Evolutionary conservation across 2,888 invertebrate species (phyloP).

Genomic region (Lasioglossum calceatum): DNA sequence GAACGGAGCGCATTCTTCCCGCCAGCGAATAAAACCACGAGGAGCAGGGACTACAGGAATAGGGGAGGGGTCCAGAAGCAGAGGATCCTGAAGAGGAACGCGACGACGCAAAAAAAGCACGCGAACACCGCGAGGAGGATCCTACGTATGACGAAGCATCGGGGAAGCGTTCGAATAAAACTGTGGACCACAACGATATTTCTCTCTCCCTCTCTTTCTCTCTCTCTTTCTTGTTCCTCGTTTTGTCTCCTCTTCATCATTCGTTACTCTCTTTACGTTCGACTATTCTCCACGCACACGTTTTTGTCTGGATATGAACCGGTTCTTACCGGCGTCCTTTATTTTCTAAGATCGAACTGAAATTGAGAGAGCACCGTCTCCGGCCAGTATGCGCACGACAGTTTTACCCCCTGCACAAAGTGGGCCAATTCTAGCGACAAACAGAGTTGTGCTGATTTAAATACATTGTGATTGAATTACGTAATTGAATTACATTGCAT

Average conservation of each 20-base stretch:
- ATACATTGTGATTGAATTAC: no score
- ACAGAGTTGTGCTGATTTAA: no score
- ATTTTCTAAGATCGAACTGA: background rate
- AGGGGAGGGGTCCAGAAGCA: slow-evolving; percentile 39
- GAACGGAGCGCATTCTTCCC: slow-evolving; percentile 73
- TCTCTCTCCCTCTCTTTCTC: background rate
- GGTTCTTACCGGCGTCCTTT: background rate
- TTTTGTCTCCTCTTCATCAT: background rate
- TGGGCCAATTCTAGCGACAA: no score
- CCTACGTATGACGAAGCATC: slow-evolving; percentile 13
- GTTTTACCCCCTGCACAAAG: background rate
- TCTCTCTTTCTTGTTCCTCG: background rate
- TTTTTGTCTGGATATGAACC: background rate
- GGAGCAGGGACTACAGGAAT: slow-evolving; percentile 39
- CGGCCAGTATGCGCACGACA: background rate
- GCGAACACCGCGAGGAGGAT: slow-evolving; percentile 51
- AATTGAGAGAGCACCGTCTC: background rate
- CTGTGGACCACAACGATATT: slow-evolving; percentile 2
- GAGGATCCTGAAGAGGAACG: slow-evolving; percentile 41
- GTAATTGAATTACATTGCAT: no score
- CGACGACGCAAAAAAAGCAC: slow-evolving; percentile 42
- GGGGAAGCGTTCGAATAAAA: slow-evolving; percentile 22
- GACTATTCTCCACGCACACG: background rate
- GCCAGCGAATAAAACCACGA: slow-evolving; percentile 66
- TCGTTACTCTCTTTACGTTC: background rate